Evolutionary conservation across 2,797 vertebrate genomes (phyloP).

Genomic region (Chelmon rostratus): DNA sequence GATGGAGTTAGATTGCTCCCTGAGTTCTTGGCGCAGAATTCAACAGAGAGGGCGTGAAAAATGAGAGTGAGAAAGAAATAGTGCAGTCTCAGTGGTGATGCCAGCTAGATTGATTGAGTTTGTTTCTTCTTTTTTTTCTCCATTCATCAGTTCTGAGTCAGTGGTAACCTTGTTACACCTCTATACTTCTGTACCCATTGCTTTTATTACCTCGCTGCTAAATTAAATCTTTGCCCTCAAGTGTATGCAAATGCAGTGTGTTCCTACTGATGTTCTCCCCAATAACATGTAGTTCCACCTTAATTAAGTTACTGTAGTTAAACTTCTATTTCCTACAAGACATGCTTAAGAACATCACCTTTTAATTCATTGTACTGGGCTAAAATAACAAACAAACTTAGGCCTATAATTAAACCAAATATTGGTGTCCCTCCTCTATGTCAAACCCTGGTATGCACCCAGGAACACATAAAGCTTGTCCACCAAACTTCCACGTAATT

Average conservation of each 20-base stretch:
- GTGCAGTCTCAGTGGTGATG: constrained; percentile 57
- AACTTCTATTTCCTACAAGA: constrained; percentile 33
- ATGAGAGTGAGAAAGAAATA: constrained; percentile 53
- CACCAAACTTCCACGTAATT: background rate
- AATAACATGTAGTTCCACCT: constrained; percentile 34
- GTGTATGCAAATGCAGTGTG: constrained; percentile 61
- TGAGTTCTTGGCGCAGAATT: constrained; percentile 41
- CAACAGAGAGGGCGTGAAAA: constrained; percentile 44
- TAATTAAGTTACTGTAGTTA: constrained; percentile 46
- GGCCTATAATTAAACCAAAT: background rate
- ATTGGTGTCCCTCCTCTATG: background rate
- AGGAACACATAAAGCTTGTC: background rate
- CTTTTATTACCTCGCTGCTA: constrained; percentile 66
- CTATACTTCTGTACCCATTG: constrained; percentile 50
- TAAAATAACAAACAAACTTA: background rate
- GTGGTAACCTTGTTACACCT: constrained; percentile 67
- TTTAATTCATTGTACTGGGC: constrained; percentile 12
- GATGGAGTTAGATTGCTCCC: constrained; percentile 58
- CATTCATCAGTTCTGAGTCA: constrained; percentile 67
- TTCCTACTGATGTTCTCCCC: constrained; percentile 35
- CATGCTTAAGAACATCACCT: constrained; percentile 1
- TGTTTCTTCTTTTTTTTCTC: constrained; percentile 31
- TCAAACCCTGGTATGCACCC: background rate
- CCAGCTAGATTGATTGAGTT: constrained; percentile 55
- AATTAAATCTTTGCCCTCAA: constrained; percentile 60